These are phyloP conservation scores for Periplaneta americana DNA, from an alignment of 1,140 invertebrate species.

Conservation along the genomic window DNA sequence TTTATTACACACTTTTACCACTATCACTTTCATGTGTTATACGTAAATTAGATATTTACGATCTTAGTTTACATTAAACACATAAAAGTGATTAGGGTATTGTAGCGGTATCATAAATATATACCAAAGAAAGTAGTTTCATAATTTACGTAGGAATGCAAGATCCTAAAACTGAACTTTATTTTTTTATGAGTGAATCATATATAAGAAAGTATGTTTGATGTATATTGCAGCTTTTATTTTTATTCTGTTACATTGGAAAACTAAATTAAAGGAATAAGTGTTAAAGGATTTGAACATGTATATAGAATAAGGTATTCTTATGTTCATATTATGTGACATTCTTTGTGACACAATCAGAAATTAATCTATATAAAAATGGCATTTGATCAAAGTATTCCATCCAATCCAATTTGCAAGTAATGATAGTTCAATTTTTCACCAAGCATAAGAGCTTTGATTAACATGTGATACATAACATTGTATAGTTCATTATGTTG, in stretches of 20 bases:
- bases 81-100: no score
- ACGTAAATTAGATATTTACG: no score
- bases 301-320: not conserved
- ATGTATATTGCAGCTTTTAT: no score
- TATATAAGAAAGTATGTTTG: no score
- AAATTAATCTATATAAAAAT: not conserved
- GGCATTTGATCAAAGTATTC: not conserved
- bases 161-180: no score
- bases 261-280: not conserved
- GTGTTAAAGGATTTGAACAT: not conserved
- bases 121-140: no score
- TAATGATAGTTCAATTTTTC: not conserved
- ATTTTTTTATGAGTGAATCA: no score
- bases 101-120: no score
- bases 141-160: no score
- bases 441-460: not conserved
- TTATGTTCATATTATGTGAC: not conserved
- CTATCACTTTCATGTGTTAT: no score
- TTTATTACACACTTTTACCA: no score
- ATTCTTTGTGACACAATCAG: not conserved
- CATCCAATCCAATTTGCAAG: not conserved
- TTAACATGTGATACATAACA: not conserved
- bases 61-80: no score
- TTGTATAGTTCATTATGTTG: not conserved
- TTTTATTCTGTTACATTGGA: not conserved